Base-by-base conservation (phyloP, 2,888 invertebrate genomes). In the Iselma pallidipennis region DNA sequence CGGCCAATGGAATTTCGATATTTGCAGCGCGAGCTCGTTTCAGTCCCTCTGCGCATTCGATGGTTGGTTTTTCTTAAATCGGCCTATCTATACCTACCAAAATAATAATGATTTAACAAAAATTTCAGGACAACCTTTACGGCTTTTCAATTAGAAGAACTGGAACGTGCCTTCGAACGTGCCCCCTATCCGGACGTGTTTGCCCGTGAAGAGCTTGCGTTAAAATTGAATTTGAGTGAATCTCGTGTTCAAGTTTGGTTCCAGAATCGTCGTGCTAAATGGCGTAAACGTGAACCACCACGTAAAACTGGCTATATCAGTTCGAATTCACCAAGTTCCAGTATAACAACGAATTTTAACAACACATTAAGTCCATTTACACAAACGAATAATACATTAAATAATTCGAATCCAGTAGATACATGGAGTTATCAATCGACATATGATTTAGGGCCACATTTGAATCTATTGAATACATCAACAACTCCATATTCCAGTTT, bases 121-220 rank as follows among this genome's bases (percentile, higher is more conserved):
- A 45, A 45, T 45, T 45, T 16, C 85, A 96, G 97, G 82, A 97
- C 97, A 1, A 97, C 97, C 5, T 97, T 97, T 77, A 96, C 96
- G 4, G 95, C 96, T 0, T 96, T 94, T 78, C 97, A 97, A 80
- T 83, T 97, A 65, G 96, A 96, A 78, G 95, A 96, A 76, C 81
- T 97, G 74, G 97, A 97, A 79, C 85, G 95, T 49, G 96, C 96
- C 0, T 97, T 97, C 77, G 95, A 97, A 79, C 86, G 96, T 31
- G 97, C 96, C 0, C 97, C 97, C 0, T 97, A 97, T 77, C 97
- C 97, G 0, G 97, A 97, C 80, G 96, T 97, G 1, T 96, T 96
- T 77, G 96, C 96, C 1, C 85, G 97, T 60, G 96, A 97, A 80
- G 96, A 96, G 79, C 83, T 97, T 59, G 97, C 97, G 53, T 85